Percentiles rank a stretch among this genome's conserved stretches.
These are phyloP conservation scores for Tenthredo amoena DNA, from an alignment of 2,888 invertebrate genomes.

Conservation along the genomic window DNA sequence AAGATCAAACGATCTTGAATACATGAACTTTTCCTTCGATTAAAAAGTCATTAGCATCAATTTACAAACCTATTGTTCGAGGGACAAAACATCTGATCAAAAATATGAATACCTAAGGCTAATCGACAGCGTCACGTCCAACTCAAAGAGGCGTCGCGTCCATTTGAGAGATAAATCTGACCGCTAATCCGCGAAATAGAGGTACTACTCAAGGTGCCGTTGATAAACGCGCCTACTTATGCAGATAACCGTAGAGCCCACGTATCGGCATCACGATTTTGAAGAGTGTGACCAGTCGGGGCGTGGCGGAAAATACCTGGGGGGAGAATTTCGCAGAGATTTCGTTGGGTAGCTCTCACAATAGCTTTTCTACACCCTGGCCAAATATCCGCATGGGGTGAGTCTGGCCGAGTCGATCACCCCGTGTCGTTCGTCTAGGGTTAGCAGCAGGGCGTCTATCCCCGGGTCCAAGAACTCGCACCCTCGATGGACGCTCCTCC, in stretches of 20 bases:
- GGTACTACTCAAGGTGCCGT: background rate
- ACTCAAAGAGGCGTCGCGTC: slow-evolving; percentile 25
- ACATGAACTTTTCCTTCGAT: background rate
- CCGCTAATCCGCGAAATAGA: slow-evolving; percentile 9
- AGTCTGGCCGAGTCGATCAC: slow-evolving; percentile 65
- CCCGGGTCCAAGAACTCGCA: slow-evolving; percentile 9
- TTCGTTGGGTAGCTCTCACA: slow-evolving; percentile 70
- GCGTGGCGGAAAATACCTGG: slow-evolving; percentile 40
- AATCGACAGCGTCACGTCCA: background rate
- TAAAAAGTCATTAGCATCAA: background rate
- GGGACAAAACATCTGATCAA: background rate
- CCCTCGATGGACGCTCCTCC: slow-evolving; percentile 46
- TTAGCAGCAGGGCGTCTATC: slow-evolving; percentile 17
- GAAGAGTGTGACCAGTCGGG: slow-evolving; percentile 23
- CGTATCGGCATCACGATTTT: slow-evolving; percentile 24
- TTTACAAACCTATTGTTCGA: background rate
- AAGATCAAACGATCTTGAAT: background rate
- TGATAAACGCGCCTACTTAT: slow-evolving; percentile 22
- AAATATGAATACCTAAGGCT: background rate
- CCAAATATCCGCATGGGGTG: slow-evolving; percentile 25
- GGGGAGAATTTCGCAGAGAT: slow-evolving; percentile 67
- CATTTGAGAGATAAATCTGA: slow-evolving; percentile 19
- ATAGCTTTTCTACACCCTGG: slow-evolving; percentile 59
- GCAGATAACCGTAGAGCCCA: slow-evolving; percentile 11
- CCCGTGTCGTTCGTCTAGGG: slow-evolving; percentile 55